Conservation (phyloP, 64 coral and sea anemone species). For the Montipora efflorescens region DNA sequence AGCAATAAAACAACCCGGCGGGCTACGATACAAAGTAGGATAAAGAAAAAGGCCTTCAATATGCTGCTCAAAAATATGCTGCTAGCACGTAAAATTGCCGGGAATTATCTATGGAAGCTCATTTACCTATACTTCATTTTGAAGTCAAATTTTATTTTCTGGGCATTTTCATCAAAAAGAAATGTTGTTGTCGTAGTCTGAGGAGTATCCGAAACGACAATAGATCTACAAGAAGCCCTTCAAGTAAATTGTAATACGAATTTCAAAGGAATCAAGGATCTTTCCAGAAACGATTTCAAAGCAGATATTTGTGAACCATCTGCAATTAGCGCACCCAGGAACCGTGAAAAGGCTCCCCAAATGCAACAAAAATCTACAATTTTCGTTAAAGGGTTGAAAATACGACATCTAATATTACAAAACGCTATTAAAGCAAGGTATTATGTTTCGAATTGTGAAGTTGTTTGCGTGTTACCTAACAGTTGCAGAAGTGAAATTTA, state of each 20-base stretch:
- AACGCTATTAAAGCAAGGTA: neutral
- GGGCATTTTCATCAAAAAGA: slow-evolving; percentile 4
- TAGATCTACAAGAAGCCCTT: neutral
- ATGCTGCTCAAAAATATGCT: neutral
- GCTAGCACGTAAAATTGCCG: neutral
- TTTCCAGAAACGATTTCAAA: neutral
- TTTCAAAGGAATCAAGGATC: neutral
- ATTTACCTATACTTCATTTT: neutral
- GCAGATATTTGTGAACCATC: neutral
- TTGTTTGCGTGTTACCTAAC: neutral
- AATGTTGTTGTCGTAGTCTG: neutral
- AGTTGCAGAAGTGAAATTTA: neutral
- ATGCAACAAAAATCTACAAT: too few species aligned
- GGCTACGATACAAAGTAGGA: too few species aligned
- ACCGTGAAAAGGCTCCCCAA: neutral
- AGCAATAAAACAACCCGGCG: too few species aligned
- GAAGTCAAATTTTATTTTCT: slow-evolving; percentile 43
- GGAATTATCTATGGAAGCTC: neutral
- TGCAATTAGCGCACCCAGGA: neutral
- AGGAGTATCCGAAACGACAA: neutral
- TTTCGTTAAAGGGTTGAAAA: too few species aligned
- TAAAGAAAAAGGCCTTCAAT: too few species aligned
- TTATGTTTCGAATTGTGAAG: neutral
- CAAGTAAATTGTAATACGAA: neutral
- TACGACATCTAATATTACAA: neutral